Evolutionary conservation across 2,888 invertebrate genomes (phyloP), one percentile per base, ranked within the genome.

Genomic region (Kryphioiulus occultus): DNA sequence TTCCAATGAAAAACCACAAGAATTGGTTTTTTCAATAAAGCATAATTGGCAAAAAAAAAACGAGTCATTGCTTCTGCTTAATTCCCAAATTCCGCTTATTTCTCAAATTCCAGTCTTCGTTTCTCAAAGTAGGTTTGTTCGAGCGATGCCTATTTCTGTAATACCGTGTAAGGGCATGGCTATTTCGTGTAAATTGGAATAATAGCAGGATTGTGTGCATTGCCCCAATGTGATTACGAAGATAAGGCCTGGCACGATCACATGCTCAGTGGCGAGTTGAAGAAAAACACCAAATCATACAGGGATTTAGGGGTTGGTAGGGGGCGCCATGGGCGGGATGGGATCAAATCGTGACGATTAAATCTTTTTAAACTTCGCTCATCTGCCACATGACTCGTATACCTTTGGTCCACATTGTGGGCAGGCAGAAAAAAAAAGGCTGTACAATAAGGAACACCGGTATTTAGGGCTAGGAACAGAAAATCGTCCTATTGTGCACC

Each of bases 311-410:
- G 68, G 68, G n/a, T n/a, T n/a, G n/a, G n/a, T n/a, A 26, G 26
- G 22, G 59, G 59, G 47, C 10, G 47, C 39, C 39, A 39, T 10
- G 47, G 47, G 47, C 47, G 47, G 47, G 47, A 47, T 17, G 68
- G 68, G 68, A 68, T 68, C 68, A 68, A 68, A 68, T 68, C 68
- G 68, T 68, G 68, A 68, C 68, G 68, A 68, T 68, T 68, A 68
- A 68, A 22, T 68, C 68, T 68, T 68, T 68, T 68, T 68, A 68
- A 68, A 68, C 68, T 68, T 68, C 68, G 68, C 22, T 68, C 68
- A 68, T 68, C 68, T 68, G 68, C 68, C 68, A 68, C 68, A 68
- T 68, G 68, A 68, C 68, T 68, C 68, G 68, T 68, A 22, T 26
- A 68, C 68, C 10, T 26, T 47, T 2, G 47, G 5, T 47, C 10